Conservation (phyloP, 1,140 invertebrate species). For the Drosophila kikkawai region DNA sequence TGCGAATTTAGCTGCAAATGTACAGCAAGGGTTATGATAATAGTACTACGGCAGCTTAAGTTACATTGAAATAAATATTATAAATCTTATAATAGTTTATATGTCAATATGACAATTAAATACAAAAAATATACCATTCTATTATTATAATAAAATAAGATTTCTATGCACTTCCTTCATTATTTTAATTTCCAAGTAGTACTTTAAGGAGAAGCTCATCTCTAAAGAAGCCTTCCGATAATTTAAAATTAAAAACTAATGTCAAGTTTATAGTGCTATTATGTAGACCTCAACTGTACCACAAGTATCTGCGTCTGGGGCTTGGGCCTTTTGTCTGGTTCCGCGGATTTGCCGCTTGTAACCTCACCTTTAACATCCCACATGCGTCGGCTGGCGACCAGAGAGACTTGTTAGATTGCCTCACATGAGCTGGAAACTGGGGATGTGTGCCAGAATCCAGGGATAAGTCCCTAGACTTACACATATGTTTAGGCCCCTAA, state of each 20-base stretch:
- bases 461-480: slow-evolving; percentile 19
- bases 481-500: not conserved
- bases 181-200: no score
- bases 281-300: not conserved
- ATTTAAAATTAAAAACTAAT: not conserved
- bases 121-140: no score
- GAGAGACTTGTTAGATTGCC: slow-evolving; percentile 65
- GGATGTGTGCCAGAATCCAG: slow-evolving; percentile 4
- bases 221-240: no score
- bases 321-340: slow-evolving; percentile 55
- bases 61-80: no score
- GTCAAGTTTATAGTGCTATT: not conserved
- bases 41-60: not conserved
- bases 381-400: slow-evolving; percentile 69
- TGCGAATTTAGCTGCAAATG: slow-evolving; percentile 6
- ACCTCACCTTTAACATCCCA: slow-evolving; percentile 84
- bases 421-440: slow-evolving; percentile 35
- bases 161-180: no score
- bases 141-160: no score
- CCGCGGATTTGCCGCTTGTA: slow-evolving; percentile 59
- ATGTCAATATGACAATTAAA: no score
- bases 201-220: no score
- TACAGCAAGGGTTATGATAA: not conserved
- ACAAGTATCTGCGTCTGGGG: slow-evolving; percentile 36
- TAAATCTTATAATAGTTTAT: not conserved